Percentiles rank a stretch among this genome's conserved stretches.
phyloP scores from a whole-genome alignment of 2,888 invertebrate species.

The Tetropium fuscum region DNA sequence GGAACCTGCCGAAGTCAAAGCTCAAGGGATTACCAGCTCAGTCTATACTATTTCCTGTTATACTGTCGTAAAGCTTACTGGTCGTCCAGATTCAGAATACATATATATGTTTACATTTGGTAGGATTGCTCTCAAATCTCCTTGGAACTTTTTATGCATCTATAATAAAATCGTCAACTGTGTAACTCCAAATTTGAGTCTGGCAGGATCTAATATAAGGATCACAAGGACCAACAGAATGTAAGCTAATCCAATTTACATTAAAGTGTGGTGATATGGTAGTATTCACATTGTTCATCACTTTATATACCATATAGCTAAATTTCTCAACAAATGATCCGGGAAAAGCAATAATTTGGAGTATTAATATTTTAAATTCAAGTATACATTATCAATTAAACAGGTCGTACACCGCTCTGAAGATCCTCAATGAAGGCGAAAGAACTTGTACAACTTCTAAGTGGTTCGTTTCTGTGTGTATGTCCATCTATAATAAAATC shows the following conservation, averaged over 20 bases:
- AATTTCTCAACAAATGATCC: too few relatives aligned
- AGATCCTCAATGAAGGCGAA: too few relatives aligned
- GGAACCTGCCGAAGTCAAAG: constrained; percentile 49
- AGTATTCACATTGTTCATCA: not conserved
- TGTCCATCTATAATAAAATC: not conserved
- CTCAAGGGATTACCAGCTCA: constrained; percentile 46
- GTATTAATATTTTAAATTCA: too few relatives aligned
- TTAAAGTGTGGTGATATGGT: not conserved
- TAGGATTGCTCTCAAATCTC: constrained; percentile 29
- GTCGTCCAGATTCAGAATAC: constrained; percentile 31
- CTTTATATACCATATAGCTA: too few relatives aligned
- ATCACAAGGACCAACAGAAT: too few relatives aligned
- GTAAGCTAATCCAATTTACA: not conserved
- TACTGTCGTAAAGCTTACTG: constrained; percentile 28
- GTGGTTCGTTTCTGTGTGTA: too few relatives aligned
- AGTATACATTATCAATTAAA: too few relatives aligned
- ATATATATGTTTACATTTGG: constrained; percentile 42
- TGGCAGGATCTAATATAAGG: too few relatives aligned
- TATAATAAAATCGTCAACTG: not conserved
- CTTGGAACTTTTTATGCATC: not conserved
- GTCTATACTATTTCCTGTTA: constrained; percentile 28
- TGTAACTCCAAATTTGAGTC: too few relatives aligned
- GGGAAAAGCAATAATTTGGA: too few relatives aligned
- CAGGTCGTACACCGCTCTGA: too few relatives aligned
- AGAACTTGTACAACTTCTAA: too few relatives aligned